A percentile compares a stretch with the other conserved stretches of the same genome.
These are phyloP conservation scores for Euproctis similis DNA, from an alignment of 2,888 invertebrate genomes.

Conservation along the genomic window DNA sequence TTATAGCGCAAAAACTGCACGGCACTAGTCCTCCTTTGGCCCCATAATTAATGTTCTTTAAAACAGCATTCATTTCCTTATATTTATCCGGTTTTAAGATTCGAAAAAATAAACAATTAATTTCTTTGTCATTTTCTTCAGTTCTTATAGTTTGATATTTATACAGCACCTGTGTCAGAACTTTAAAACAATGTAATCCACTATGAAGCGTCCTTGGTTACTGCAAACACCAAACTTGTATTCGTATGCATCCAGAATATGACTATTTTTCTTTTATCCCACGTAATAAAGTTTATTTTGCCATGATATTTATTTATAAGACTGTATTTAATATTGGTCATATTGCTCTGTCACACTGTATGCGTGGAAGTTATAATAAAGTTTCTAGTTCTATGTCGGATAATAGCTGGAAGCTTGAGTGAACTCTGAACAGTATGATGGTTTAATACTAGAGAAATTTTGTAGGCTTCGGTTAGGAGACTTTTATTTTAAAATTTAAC, in stretches of 20 bases:
- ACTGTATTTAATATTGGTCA: conserved; percentile 4
- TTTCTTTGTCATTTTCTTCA: no score
- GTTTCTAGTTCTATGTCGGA: conserved; percentile 14
- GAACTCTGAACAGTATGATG: conserved; percentile 15
- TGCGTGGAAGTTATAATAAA: conserved; percentile 21
- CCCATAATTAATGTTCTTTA: no score
- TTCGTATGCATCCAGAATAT: not conserved
- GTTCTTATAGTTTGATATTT: no score
- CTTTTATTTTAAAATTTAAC: no score
- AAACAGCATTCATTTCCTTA: no score
- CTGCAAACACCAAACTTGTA: conserved; percentile 7
- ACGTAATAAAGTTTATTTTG: conserved; percentile 6
- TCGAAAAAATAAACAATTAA: no score
- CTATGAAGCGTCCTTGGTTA: conserved; percentile 14
- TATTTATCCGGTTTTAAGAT: no score
- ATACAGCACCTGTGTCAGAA: conserved; percentile 10
- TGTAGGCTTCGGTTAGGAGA: conserved; percentile 9
- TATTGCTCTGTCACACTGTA: conserved; percentile 13
- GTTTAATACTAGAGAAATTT: conserved; percentile 17
- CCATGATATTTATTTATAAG: not conserved
- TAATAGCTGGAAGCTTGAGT: conserved; percentile 15
- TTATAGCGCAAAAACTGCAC: no score
- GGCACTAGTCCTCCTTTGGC: no score
- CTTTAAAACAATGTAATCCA: conserved; percentile 8
- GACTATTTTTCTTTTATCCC: not conserved